These are phyloP conservation scores for Portunus trituberculatus DNA, from an alignment of 1,140 invertebrate genomes.

Conservation along the genomic window DNA sequence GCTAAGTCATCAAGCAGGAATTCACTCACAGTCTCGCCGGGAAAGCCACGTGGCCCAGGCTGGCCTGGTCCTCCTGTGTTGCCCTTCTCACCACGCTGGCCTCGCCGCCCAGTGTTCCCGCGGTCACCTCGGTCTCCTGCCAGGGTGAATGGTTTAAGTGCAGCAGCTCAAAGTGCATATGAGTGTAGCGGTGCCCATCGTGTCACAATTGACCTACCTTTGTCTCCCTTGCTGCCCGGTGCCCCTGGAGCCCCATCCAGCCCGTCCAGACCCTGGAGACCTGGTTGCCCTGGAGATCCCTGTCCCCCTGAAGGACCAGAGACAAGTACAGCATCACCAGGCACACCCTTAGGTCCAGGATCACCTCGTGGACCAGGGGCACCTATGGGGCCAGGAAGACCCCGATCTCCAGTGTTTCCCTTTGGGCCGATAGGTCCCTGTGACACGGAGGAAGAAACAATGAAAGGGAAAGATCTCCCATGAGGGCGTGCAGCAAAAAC, in stretches of 20 bases:
- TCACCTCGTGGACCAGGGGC: constrained; percentile 71
- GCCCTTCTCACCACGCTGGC: background rate
- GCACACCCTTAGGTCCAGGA: constrained; percentile 75
- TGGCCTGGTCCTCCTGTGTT: background rate
- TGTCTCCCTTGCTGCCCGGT: constrained; percentile 5
- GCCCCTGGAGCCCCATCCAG: background rate
- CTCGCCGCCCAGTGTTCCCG: background rate
- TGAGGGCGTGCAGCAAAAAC: constrained; percentile 53
- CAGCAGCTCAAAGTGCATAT: no score
- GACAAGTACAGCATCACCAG: constrained; percentile 64
- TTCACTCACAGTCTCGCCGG: background rate
- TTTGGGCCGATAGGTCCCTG: constrained; percentile 70
- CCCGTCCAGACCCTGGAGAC: constrained; percentile 46
- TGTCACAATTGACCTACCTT: constrained; percentile 7
- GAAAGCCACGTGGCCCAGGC: background rate
- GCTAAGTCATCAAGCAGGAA: background rate
- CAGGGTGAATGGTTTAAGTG: background rate
- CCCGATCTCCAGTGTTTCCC: constrained; percentile 70
- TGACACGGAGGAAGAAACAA: background rate
- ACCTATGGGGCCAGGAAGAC: constrained; percentile 71
- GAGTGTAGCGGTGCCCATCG: background rate
- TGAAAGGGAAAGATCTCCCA: constrained; percentile 63
- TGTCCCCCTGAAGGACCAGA: constrained; percentile 56
- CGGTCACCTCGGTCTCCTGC: background rate
- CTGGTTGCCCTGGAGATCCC: constrained; percentile 54